phyloP scores from a whole-genome alignment of 2,888 invertebrate genomes.

The Tricholauxania praeusta region DNA sequence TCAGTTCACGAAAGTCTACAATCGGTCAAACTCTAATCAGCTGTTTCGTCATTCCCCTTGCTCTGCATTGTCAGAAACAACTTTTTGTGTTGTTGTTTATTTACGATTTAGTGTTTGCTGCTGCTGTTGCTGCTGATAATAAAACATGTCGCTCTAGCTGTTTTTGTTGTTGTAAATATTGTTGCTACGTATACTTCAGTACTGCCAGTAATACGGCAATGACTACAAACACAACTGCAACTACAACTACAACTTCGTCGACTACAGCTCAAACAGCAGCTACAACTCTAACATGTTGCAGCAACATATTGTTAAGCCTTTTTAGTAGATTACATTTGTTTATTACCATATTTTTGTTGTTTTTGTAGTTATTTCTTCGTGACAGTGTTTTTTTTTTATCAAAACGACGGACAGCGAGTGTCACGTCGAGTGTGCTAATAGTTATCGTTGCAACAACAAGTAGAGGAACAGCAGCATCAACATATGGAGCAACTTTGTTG shows the following conservation, averaged over 20 bases:
- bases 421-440: background rate
- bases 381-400: background rate
- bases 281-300: slow-evolving; percentile 1
- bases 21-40: slow-evolving; percentile 15
- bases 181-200: too few relatives aligned
- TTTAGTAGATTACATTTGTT: too few relatives aligned
- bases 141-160: background rate
- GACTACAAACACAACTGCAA: too few relatives aligned
- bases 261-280: background rate
- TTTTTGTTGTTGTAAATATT: background rate
- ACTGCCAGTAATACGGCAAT: too few relatives aligned
- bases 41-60: background rate
- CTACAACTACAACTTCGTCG: background rate
- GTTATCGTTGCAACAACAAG: background rate
- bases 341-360: background rate
- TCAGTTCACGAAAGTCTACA: slow-evolving; percentile 9
- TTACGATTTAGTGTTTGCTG: background rate
- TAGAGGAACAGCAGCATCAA: slow-evolving; percentile 5
- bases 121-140: background rate
- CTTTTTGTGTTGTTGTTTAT: too few relatives aligned
- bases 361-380: background rate
- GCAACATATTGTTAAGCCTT: slow-evolving; percentile 2
- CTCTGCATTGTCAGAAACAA: too few relatives aligned
- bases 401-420: background rate
- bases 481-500: background rate